Evolutionary conservation across 1,140 invertebrate species (phyloP).

Genomic region (Rhyzopertha dominica): DNA sequence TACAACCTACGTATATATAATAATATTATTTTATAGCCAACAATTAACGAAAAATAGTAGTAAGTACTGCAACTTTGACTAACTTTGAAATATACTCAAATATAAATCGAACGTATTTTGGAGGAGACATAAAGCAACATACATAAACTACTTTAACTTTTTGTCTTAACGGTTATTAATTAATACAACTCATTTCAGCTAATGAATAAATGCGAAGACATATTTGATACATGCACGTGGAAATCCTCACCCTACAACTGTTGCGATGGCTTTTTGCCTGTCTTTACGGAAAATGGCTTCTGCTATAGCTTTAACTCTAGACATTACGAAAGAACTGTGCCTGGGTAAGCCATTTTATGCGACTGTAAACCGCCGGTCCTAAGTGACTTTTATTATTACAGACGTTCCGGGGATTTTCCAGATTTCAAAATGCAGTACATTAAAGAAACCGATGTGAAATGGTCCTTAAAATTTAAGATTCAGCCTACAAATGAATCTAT

Average conservation of each 20-base stretch:
- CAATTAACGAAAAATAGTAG: no score
- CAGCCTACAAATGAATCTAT: no score
- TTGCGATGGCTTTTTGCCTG: conserved; percentile 51
- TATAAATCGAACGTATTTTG: no score
- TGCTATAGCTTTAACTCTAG: conserved; percentile 65
- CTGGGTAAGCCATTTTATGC: conserved; percentile 43
- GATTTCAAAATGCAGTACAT: conserved; percentile 52
- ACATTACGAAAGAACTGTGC: conserved; percentile 50
- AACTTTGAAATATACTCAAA: no score
- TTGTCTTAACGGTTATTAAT: no score
- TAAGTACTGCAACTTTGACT: no score
- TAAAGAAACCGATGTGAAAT: conserved; percentile 58
- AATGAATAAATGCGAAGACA: conserved; percentile 51
- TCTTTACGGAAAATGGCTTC: conserved; percentile 66
- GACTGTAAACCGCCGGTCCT: no score
- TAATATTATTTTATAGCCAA: no score
- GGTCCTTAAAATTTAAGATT: conserved; percentile 55
- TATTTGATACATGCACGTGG: conserved; percentile 56
- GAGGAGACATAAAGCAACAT: no score
- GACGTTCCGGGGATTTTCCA: conserved; percentile 30
- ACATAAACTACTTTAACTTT: no score
- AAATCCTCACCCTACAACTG: conserved; percentile 55
- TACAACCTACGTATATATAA: no score
- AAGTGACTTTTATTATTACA: no score
- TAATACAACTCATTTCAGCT: conserved; percentile 50